A percentile compares a stretch with the other conserved stretches of the same genome.
These are phyloP conservation scores for Aradus depressus DNA, from an alignment of 2,888 invertebrate species.

Conservation along the genomic window DNA sequence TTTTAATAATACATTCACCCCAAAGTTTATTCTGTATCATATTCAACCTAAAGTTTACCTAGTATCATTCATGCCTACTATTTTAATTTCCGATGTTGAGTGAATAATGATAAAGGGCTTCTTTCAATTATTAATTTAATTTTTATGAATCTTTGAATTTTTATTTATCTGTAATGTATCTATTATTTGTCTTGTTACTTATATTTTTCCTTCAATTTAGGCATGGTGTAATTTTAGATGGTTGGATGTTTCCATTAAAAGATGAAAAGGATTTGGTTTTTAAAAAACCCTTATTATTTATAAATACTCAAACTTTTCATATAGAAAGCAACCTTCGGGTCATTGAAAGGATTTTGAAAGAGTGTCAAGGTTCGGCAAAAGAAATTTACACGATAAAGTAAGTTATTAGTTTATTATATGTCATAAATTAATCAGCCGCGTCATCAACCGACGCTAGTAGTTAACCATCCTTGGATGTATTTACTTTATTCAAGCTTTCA, in stretches of 20 bases:
- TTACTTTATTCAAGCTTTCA: too few species aligned
- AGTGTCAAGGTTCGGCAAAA: constrained; percentile 27
- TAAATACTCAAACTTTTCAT: constrained; percentile 49
- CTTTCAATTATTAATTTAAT: constrained; percentile 6
- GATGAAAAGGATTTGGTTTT: constrained; percentile 38
- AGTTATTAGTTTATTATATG: constrained; percentile 27
- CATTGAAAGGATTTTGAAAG: constrained; percentile 36
- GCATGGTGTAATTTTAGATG: constrained; percentile 44
- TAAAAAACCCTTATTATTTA: constrained; percentile 43
- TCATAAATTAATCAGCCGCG: too few species aligned
- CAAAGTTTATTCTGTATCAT: background rate
- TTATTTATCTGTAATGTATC: background rate
- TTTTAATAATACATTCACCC: background rate
- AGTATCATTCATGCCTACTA: too few species aligned
- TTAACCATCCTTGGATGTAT: too few species aligned
- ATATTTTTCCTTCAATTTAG: constrained; percentile 33
- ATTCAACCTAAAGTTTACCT: too few species aligned
- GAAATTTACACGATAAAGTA: constrained; percentile 41
- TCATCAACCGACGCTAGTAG: too few species aligned
- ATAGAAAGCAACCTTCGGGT: constrained; percentile 42
- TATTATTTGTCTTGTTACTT: background rate
- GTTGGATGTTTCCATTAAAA: constrained; percentile 51
- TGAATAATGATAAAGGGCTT: background rate
- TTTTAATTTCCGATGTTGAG: too few species aligned
- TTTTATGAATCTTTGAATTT: background rate